Percentiles rank a stretch among this genome's conserved stretches.
These are phyloP conservation scores for Meteorus sp. DNA, from an alignment of 1,140 invertebrate species.

Conservation along the genomic window DNA sequence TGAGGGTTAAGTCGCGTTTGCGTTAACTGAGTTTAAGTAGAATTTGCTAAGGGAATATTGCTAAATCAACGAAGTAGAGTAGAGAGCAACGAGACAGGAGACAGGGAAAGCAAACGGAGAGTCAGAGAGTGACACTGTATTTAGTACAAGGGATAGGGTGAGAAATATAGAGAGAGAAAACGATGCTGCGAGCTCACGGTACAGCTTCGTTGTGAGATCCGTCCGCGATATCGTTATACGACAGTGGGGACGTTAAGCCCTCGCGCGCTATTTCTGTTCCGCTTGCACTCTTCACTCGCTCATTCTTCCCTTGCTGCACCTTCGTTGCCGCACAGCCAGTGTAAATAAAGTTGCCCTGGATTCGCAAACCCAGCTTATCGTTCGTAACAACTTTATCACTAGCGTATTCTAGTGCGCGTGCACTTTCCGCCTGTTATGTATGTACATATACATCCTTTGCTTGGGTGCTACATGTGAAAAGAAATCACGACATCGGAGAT, in stretches of 20 bases:
- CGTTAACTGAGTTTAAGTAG: slow-evolving; percentile 22
- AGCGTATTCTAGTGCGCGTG: slow-evolving; percentile 28
- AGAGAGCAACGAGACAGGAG: slow-evolving; percentile 1
- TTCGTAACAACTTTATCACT: slow-evolving; percentile 35
- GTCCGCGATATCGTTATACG: slow-evolving; percentile 20
- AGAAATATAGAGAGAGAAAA: slow-evolving; percentile 13
- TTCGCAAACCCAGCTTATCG: slow-evolving; percentile 31
- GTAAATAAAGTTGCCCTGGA: slow-evolving; percentile 35
- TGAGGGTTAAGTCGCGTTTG: slow-evolving; percentile 6
- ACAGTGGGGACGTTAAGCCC: slow-evolving; percentile 15
- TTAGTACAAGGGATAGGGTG: not conserved
- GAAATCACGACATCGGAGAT: slow-evolving; percentile 22
- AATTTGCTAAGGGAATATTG: slow-evolving; percentile 29
- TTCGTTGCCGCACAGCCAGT: slow-evolving; percentile 18
- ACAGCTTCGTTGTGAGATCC: slow-evolving; percentile 25
- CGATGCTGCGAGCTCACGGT: slow-evolving; percentile 25
- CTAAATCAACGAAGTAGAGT: slow-evolving; percentile 25
- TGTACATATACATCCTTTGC: slow-evolving; percentile 3
- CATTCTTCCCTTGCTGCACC: not conserved
- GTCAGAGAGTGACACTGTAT: not conserved
- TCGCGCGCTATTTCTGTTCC: slow-evolving; percentile 7
- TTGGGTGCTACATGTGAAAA: slow-evolving; percentile 6
- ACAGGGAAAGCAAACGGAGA: not conserved
- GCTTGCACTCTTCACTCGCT: not conserved
- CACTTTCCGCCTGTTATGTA: slow-evolving; percentile 18